Percentiles rank a stretch among this genome's conserved stretches.
Conservation (phyloP, 2,888 invertebrate genomes). For the Nematopogon swammerdamellus region DNA sequence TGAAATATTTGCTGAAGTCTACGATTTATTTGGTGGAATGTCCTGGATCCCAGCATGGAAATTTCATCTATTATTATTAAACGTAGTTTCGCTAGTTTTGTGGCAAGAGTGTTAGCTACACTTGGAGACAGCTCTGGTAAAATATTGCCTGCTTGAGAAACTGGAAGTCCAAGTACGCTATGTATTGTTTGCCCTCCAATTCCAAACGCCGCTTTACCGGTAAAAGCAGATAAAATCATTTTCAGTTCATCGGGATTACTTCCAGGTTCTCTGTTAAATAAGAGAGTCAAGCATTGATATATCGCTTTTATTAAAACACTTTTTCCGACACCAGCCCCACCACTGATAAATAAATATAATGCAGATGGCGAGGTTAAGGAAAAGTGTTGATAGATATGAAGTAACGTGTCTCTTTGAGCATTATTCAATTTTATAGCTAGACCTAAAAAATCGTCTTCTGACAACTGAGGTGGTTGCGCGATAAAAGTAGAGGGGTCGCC, state of each 20-base stretch:
- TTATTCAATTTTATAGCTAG: constrained; percentile 3
- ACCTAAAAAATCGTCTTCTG: constrained; percentile 1
- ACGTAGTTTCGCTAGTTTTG: too few relatives aligned
- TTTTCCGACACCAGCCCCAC: constrained; percentile 19
- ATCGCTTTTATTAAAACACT: constrained; percentile 16
- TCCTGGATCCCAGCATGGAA: too few relatives aligned
- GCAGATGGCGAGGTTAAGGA: too few relatives aligned
- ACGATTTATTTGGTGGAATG: constrained; percentile 4
- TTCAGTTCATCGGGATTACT: constrained; percentile 11
- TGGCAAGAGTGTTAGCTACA: too few relatives aligned
- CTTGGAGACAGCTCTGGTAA: too few relatives aligned
- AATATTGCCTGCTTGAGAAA: background rate
- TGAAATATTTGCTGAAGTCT: constrained; percentile 7
- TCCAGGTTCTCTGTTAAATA: constrained; percentile 12
- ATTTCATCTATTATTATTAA: too few relatives aligned
- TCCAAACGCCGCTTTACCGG: constrained; percentile 16
- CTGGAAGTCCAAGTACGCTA: constrained; percentile 14
- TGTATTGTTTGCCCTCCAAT: constrained; percentile 17
- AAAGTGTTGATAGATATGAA: constrained; percentile 8
- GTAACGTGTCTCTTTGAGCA: constrained; percentile 7
- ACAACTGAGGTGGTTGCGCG: too few relatives aligned
- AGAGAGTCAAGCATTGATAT: constrained; percentile 13
- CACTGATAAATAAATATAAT: constrained; percentile 13
- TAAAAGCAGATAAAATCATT: constrained; percentile 13
- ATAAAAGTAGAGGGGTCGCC: too few relatives aligned